Conservation (phyloP, 2,797 vertebrate genomes). For the Ptychadena robeensis region DNA sequence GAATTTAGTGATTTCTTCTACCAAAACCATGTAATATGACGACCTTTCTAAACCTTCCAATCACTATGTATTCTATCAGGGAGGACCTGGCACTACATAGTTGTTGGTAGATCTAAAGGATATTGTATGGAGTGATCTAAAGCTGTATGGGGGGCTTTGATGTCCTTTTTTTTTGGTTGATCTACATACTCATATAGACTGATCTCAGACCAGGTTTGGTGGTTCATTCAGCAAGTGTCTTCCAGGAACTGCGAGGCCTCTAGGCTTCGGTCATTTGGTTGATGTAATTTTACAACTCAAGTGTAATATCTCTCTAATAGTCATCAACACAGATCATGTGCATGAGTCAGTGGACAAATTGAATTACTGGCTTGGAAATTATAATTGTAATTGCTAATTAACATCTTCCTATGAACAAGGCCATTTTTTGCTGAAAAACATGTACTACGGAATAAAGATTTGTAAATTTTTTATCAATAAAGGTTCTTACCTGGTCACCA, state of each 20-base stretch:
- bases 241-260: not conserved
- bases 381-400: conserved; percentile 33
- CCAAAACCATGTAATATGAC: no score
- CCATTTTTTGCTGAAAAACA: not conserved
- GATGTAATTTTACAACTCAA: conserved; percentile 16
- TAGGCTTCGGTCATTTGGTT: not conserved
- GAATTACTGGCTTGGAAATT: conserved; percentile 11
- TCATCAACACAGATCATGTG: conserved; percentile 22
- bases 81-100: no score
- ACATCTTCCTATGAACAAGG: not conserved
- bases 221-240: not conserved
- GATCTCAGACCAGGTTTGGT: no score
- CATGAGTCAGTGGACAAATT: conserved; percentile 5
- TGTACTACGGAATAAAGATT: not conserved
- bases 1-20: no score
- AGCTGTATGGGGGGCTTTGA: no score
- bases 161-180: no score
- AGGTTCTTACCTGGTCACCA: no score
- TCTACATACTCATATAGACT: no score
- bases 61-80: no score
- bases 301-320: not conserved
- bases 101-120: no score
- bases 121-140: no score
- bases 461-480: not conserved
- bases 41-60: no score